Base-by-base conservation (phyloP, 2,113 vertebrate genomes). In the Seriola aureovittata region DNA sequence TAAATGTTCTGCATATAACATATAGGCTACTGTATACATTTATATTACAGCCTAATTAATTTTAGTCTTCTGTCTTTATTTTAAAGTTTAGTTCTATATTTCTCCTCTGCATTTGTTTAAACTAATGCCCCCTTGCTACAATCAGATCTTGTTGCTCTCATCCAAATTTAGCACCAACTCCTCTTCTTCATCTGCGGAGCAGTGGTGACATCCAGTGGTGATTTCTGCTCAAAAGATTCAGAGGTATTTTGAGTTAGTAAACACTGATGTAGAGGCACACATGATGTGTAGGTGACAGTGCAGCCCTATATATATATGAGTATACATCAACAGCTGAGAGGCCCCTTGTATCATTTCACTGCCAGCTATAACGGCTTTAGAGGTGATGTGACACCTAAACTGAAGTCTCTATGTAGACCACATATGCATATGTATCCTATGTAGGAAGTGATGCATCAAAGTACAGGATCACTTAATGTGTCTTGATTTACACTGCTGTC, bases 121-220 rank as follows among this genome's bases (percentile, higher is more conserved):
- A 32, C 19, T 4, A 38, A 67, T 2, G 4, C 16, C n/a, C 5
- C 4, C 71, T 12, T 19, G 10, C 34, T 44, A 32, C 36, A 10
- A 14, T 8, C 42, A 23, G 32, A 48, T 54, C 4, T 34, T 21
- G 21, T 44, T 48, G 44, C 38, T 19, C 14, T 9, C 0, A 6
- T 34, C 48, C 29, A 74, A 73, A 38, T 55, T 57, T 58, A 64
- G n/a, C 3, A 5, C 4, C 1, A 0, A 1, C 48, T 75, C 0
- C 4, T 34, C 14, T 40, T 74, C 34, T 23, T 65, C 9, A 67
- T 68, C 34, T 64, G 78, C 88, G 84, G 77, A 80, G 34, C 87
- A 81, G 70, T 92, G 81, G 52, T 91, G 93, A 92, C 93, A 92
- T 88, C 94, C 84, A 89, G 93, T 93, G 90, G 89, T 67, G 29